phyloP scores from a whole-genome alignment of 2,888 invertebrate species.

The Eristalis arbustorum region DNA sequence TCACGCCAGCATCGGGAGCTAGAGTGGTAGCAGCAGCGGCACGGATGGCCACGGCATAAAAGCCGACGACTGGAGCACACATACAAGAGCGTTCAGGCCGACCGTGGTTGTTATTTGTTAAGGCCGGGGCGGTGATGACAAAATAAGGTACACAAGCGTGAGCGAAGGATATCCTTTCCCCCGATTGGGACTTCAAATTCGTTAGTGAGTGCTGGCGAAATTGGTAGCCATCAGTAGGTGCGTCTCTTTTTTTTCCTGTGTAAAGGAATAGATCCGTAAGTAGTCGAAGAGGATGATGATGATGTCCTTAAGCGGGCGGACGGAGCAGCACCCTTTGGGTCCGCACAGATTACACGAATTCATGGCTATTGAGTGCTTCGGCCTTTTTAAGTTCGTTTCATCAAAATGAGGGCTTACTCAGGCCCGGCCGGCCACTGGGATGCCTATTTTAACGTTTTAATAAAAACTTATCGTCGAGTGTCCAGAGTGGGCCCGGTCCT shows the following conservation, averaged over 20 bases:
- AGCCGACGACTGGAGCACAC: conserved; percentile 30
- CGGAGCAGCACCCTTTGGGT: background rate
- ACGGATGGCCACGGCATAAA: conserved; percentile 42
- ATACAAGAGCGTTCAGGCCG: conserved; percentile 3
- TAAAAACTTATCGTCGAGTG: too few relatives aligned
- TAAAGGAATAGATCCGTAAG: background rate
- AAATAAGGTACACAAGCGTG: conserved; percentile 24
- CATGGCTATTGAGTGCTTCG: background rate
- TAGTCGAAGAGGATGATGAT: background rate
- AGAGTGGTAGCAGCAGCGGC: conserved; percentile 26
- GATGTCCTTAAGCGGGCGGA: background rate
- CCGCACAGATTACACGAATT: background rate
- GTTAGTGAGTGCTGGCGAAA: conserved; percentile 1
- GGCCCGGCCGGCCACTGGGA: too few relatives aligned
- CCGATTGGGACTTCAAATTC: conserved; percentile 10
- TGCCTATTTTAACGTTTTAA: too few relatives aligned
- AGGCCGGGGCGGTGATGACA: conserved; percentile 8
- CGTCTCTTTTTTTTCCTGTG: background rate
- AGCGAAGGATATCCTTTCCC: background rate
- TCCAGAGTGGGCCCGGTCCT: too few relatives aligned
- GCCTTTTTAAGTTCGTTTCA: background rate
- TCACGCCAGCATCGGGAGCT: conserved; percentile 51
- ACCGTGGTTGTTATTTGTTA: conserved; percentile 1
- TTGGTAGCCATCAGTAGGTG: background rate
- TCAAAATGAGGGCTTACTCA: too few relatives aligned